Evolutionary conservation across 1,140 invertebrate genomes (phyloP).

Genomic region (Pseudomyrmex gracilis): DNA sequence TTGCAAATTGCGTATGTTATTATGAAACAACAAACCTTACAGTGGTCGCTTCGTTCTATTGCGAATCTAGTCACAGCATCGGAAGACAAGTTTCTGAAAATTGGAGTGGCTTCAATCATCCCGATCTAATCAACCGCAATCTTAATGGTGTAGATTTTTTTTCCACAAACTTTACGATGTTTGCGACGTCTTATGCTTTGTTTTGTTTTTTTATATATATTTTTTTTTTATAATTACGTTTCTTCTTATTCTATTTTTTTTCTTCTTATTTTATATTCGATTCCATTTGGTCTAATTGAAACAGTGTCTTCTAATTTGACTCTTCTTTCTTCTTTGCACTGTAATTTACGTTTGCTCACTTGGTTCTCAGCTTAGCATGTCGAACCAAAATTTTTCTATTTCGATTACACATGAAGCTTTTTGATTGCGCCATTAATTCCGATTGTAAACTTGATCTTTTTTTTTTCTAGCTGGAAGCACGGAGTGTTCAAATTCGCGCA

Average conservation of each 20-base stretch:
- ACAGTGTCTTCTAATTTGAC: too few species aligned
- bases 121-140: neutral
- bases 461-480: neutral
- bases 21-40: constrained; percentile 22
- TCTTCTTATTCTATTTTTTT: too few species aligned
- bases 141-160: neutral
- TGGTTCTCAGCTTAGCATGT: neutral
- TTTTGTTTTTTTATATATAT: neutral
- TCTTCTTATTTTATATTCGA: too few species aligned
- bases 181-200: neutral
- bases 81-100: constrained; percentile 30
- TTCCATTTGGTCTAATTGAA: too few species aligned
- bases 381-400: neutral
- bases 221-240: neutral
- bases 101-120: neutral
- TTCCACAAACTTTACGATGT: neutral
- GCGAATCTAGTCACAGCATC: constrained; percentile 10
- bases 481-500: constrained; percentile 37
- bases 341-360: too few species aligned
- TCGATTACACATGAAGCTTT: neutral
- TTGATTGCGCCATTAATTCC: neutral
- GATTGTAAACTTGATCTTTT: neutral
- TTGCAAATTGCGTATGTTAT: neutral
- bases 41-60: constrained; percentile 33
- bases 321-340: too few species aligned